A percentile compares a stretch with the other conserved stretches of the same genome.
phyloP scores from a whole-genome alignment of 2,888 invertebrate species.

The Labia minor region DNA sequence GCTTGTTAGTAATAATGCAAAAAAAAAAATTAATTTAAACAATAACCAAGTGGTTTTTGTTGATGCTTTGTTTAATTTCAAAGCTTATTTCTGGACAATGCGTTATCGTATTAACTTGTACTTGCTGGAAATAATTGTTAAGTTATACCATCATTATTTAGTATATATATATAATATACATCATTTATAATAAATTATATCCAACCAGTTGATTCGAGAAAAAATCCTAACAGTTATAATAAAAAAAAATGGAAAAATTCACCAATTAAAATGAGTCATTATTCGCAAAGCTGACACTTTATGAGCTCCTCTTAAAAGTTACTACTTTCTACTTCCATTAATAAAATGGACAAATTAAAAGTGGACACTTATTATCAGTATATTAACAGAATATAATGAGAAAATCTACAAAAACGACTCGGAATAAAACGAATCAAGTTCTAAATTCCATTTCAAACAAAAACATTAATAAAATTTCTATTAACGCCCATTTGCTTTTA shows the following conservation, averaged over 20 bases:
- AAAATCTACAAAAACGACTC: neutral
- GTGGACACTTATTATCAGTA: conserved; percentile 2
- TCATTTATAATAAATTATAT: conserved; percentile 7
- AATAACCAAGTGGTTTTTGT: conserved; percentile 3
- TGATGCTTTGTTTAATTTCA: neutral
- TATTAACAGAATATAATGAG: conserved; percentile 7
- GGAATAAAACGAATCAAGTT: too few relatives aligned
- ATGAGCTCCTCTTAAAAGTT: neutral
- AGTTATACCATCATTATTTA: neutral
- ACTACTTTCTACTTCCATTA: neutral
- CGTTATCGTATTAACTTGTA: neutral
- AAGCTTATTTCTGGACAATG: neutral
- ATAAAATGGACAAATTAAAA: conserved; percentile 8
- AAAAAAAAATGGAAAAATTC: neutral
- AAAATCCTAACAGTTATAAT: neutral
- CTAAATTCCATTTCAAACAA: too few relatives aligned
- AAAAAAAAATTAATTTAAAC: too few relatives aligned
- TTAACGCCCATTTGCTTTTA: too few relatives aligned
- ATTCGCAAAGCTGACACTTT: neutral
- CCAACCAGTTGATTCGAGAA: conserved; percentile 6
- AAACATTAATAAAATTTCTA: too few relatives aligned
- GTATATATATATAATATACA: neutral
- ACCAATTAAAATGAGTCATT: conserved; percentile 7
- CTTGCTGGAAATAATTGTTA: neutral
- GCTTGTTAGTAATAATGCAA: too few relatives aligned